Evolutionary conservation across 2,888 invertebrate species (phyloP).

Genomic region (Drosophila cognata): DNA sequence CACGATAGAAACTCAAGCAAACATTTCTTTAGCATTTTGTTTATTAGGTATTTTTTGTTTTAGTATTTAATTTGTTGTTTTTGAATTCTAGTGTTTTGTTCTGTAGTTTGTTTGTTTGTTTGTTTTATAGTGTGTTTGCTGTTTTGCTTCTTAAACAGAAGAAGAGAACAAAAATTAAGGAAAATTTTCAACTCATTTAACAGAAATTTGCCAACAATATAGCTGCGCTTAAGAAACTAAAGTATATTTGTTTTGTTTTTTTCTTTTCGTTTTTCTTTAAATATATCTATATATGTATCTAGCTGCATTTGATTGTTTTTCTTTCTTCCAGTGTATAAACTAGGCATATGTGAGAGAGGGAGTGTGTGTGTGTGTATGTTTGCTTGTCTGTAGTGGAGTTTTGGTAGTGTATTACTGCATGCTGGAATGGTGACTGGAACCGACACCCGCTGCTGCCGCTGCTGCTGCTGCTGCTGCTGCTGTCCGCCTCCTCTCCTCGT

Average conservation of each 20-base stretch:
- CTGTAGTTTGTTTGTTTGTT: conserved; percentile 51
- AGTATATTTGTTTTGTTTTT: conserved; percentile 37
- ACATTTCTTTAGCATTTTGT: conserved; percentile 59
- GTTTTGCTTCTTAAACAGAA: conserved; percentile 47
- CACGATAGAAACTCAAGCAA: conserved; percentile 62
- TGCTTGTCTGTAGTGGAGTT: conserved; percentile 42
- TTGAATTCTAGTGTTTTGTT: conserved; percentile 53
- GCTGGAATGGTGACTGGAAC: conserved; percentile 52
- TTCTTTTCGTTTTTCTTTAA: conserved; percentile 22
- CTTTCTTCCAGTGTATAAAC: conserved; percentile 43
- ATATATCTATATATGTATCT: conserved; percentile 48
- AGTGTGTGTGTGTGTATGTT: conserved; percentile 33
- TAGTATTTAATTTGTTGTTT: conserved; percentile 39
- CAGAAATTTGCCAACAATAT: conserved; percentile 63
- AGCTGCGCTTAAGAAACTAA: conserved; percentile 69
- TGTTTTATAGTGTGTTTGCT: conserved; percentile 37
- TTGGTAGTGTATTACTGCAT: conserved; percentile 49
- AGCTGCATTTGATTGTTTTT: conserved; percentile 63
- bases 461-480: background rate
- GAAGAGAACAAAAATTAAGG: conserved; percentile 47
- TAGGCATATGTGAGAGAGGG: conserved; percentile 39
- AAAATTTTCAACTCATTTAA: conserved; percentile 63
- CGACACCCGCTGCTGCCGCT: conserved; percentile 3
- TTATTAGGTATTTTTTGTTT: conserved; percentile 36
- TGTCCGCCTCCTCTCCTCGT: conserved; percentile 35